Evolutionary conservation across 2,888 invertebrate species (phyloP).

Genomic region (Hydroisotoma schaefferi): DNA sequence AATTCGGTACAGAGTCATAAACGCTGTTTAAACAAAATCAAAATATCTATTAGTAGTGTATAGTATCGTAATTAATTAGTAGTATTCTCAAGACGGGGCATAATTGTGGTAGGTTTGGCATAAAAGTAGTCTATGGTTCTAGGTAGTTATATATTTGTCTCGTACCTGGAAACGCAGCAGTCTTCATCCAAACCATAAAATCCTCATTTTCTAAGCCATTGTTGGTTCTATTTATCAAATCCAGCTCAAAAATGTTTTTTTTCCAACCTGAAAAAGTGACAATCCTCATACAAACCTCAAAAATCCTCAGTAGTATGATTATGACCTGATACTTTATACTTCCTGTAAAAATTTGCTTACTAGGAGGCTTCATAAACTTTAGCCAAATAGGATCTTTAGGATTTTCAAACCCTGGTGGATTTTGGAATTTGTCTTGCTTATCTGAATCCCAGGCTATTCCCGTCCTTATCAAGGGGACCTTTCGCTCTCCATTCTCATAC

Average conservation of each 20-base stretch:
- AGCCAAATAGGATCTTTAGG: slow-evolving; percentile 16
- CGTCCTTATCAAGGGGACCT: slow-evolving; percentile 22
- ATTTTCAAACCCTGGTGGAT: slow-evolving; percentile 12
- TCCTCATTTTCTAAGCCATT: slow-evolving; percentile 36
- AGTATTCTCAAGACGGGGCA: too few relatives aligned
- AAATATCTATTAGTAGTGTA: too few relatives aligned
- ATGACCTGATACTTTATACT: too few relatives aligned
- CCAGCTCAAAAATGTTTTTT: slow-evolving; percentile 27
- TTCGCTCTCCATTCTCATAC: not conserved
- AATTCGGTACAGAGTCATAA: too few relatives aligned
- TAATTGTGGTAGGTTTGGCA: too few relatives aligned
- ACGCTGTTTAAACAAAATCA: too few relatives aligned
- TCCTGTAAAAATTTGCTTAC: slow-evolving; percentile 7
- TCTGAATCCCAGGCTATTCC: slow-evolving; percentile 31
- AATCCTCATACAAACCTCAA: not conserved
- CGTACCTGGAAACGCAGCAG: slow-evolving; percentile 28
- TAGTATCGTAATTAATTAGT: too few relatives aligned
- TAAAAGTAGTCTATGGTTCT: too few relatives aligned
- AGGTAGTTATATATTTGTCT: too few relatives aligned
- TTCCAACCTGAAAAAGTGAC: slow-evolving; percentile 26
- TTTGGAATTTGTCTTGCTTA: slow-evolving; percentile 16
- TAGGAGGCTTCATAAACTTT: slow-evolving; percentile 19
- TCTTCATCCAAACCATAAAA: slow-evolving; percentile 28
- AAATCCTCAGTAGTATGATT: not conserved
- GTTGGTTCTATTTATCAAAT: slow-evolving; percentile 19